phyloP scores from a whole-genome alignment of 35 echinoderm and acorn worm genomes.

The Amphiura filiformis region DNA sequence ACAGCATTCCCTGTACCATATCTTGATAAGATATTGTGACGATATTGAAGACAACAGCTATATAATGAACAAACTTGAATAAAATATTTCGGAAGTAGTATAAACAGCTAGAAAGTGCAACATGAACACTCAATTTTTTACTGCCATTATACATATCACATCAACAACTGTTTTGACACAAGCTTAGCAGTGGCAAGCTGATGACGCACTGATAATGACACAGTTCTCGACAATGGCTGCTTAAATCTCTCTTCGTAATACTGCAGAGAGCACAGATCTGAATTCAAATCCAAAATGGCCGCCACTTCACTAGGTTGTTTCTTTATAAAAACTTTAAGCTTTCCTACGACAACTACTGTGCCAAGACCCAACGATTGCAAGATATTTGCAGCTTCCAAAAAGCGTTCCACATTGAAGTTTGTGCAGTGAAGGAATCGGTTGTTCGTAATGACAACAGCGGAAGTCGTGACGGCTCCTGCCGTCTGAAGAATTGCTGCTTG shows the following conservation, averaged over 20 bases:
- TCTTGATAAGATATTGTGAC: no score
- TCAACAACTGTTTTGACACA: neutral
- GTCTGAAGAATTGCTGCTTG: neutral
- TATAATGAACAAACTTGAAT: no score
- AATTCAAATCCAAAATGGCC: neutral
- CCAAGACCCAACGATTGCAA: neutral
- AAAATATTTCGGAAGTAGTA: no score
- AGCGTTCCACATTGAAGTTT: neutral
- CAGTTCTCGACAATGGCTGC: neutral
- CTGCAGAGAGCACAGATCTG: neutral
- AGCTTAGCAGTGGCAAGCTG: neutral
- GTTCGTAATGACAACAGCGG: neutral
- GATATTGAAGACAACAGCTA: no score
- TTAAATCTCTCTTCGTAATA: neutral
- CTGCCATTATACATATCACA: no score
- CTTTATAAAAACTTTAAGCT: neutral
- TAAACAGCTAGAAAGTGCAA: no score
- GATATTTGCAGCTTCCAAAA: neutral
- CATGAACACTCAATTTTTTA: no score
- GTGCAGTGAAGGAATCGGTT: neutral
- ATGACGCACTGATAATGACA: neutral
- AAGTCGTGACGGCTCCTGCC: neutral
- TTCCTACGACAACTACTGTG: neutral
- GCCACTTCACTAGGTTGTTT: neutral
- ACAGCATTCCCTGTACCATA: no score